Evolutionary conservation across 1,140 invertebrate genomes (phyloP), one percentile per base, ranked within the genome.

Genomic region (Drosophila orosa): DNA sequence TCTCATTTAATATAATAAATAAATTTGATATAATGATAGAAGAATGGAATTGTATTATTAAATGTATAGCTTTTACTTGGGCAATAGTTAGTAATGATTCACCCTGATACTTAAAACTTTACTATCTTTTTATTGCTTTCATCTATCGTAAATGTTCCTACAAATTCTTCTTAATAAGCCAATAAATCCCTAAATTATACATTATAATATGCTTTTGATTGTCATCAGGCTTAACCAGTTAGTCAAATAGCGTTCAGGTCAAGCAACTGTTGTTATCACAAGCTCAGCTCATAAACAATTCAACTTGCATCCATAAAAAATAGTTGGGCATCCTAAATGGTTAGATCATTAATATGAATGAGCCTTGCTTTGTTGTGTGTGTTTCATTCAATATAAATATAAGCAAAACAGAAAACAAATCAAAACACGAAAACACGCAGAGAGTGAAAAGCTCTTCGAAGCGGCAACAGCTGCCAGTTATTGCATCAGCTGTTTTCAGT

Each of bases 401-500:
- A 29, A 40, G 37, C 17, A 68, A 39, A 72, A 24, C 29, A 71
- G 39, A 74, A 17, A 74, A 12, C n/a, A 50, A 75, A 75, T 22
- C 61, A 58, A 69, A 47, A 47, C 44, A 44, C n/a, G 60, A 66
- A 74, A 56, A 65, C 59, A 65, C 29, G 60, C n/a, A 62, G 27
- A 73, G 48, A 74, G 48, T 48, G 73, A 52, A 75, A 75, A 76
- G 61, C 62, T 48, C 25, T 56, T 59, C 19, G 29, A 25, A 69
- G 48, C 58, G 12, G 69, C 71, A 74, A 78, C 57, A 71, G 74
- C 56, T 71, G 73, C 74, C 74, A 62, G 74, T 35, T 78, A 77
- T 77, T 77, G 74, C 74, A 77, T 77, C 74, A 77, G 74, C 74
- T 77, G 74, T 44, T 77, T 61, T 78, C 39, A 57, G 54, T 58